Percentiles rank a stretch among this genome's conserved stretches.
Conservation (phyloP, 1,140 invertebrate species). For the Zophobas morio region DNA sequence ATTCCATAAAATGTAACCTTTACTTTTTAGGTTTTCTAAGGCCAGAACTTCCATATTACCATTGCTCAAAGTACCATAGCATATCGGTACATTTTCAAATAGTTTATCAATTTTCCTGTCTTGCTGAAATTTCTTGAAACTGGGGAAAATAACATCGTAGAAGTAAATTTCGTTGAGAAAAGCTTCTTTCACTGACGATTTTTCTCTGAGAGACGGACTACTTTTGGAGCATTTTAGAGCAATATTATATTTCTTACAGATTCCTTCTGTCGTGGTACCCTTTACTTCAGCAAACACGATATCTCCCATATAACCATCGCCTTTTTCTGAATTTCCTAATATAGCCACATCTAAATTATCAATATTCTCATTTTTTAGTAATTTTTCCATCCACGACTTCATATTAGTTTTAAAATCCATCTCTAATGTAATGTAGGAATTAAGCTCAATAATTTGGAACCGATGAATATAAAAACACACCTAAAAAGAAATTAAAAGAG, state of each 20-base stretch:
- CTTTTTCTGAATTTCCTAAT: slow-evolving; percentile 35
- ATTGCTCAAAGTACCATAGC: too few relatives aligned
- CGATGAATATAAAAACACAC: too few relatives aligned
- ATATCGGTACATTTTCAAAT: slow-evolving; percentile 56
- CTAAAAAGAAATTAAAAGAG: too few relatives aligned
- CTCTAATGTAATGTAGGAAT: too few relatives aligned
- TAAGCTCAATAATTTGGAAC: too few relatives aligned
- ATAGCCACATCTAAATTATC: too few relatives aligned
- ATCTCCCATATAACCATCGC: slow-evolving; percentile 53
- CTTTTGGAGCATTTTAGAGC: slow-evolving; percentile 49
- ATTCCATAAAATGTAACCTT: slow-evolving; percentile 68
- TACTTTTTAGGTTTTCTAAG: slow-evolving; percentile 67
- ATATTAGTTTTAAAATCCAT: too few relatives aligned
- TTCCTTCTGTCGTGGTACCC: neutral
- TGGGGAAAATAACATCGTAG: slow-evolving; percentile 57
- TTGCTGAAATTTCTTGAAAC: slow-evolving; percentile 53
- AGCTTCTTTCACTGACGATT: slow-evolving; percentile 32
- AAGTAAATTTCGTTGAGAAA: slow-evolving; percentile 60
- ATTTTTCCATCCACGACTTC: too few relatives aligned
- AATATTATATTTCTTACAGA: neutral
- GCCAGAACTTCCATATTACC: too few relatives aligned
- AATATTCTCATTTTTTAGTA: too few relatives aligned
- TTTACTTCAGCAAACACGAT: slow-evolving; percentile 43
- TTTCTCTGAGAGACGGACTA: slow-evolving; percentile 8
- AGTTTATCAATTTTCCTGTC: slow-evolving; percentile 48